Base-by-base conservation (phyloP, 2,888 invertebrate genomes). In the Drosophila pseudotalamancana region DNA sequence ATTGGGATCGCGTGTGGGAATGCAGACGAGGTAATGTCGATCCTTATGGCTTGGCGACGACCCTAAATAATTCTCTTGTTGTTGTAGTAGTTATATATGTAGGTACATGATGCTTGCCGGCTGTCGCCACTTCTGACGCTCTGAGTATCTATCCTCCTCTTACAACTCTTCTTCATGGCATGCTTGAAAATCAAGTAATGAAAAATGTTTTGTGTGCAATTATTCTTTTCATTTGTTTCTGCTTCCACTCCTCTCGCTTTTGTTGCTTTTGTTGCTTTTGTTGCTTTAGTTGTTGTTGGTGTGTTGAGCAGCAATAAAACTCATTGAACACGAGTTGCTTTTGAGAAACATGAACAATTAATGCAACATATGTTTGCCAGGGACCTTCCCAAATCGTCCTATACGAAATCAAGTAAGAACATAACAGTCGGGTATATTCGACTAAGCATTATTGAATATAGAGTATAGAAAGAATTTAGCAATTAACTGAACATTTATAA, bases 1-100 rank as follows among this genome's bases (percentile, higher is more conserved):
- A 78, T 86, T 81, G 84, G 65, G 84, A 87, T 87, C 88, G 87
- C 84, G 87, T 86, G 86, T 84, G 84, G 84, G 88, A 87, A 88
- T 84, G 86, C 83, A 86, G 76, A 66, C 77, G 67, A 72, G 68
- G 68, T 68, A 64, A 75, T 60, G 64, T 57, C 69, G 84, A 80
- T 80, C 79, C 79, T 84, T 80, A 72, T 65, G 75, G 78, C 68
- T 62, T 60, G 53, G 51, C 76, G 61, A 74, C 81, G 81, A 81
- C 84, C 84, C 84, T 78, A 84, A 72, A 82, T 68, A 62, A 67
- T 61, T 27, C 68, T 53, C 78, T 57, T 63, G 57, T 57, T 50
- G 48, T 42, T 39, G 37, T 18, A 23, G 16, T 63, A 64, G 63
- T 71, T 86, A 77, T 80, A 42, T 21, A 37, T 16, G 16, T 25